A percentile compares a stretch with the other conserved stretches of the same genome.
phyloP scores from a whole-genome alignment of 1,140 invertebrate genomes.

The Bombus terrestris region DNA sequence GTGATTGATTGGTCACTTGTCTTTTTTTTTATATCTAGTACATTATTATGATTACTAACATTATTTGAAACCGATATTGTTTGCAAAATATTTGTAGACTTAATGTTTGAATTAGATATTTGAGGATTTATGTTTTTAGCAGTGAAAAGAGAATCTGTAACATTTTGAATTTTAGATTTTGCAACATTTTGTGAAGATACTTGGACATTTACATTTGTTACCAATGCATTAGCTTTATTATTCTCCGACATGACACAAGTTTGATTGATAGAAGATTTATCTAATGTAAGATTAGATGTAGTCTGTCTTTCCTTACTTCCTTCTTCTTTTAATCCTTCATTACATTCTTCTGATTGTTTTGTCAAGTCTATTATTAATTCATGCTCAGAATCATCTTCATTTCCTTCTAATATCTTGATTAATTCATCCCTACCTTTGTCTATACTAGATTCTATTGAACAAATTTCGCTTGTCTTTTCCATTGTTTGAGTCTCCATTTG shows the following conservation, averaged over 20 bases:
- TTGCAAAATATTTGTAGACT: background rate
- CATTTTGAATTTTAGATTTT: background rate
- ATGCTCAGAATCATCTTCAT: conserved; percentile 21
- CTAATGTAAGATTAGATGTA: background rate
- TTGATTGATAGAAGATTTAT: no score
- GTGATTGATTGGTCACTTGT: background rate
- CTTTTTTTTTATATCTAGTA: no score
- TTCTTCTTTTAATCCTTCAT: background rate
- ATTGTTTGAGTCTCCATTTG: background rate
- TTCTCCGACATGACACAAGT: background rate
- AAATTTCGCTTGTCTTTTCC: background rate
- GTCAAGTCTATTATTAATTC: conserved; percentile 10
- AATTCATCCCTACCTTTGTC: background rate
- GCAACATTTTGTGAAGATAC: background rate
- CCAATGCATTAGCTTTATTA: background rate
- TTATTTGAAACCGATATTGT: background rate
- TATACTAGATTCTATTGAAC: background rate
- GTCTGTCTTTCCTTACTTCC: background rate
- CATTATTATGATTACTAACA: background rate
- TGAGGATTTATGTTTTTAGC: background rate
- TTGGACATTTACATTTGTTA: background rate
- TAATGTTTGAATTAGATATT: background rate
- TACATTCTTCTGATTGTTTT: background rate
- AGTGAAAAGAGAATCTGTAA: background rate
- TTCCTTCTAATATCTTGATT: conserved; percentile 18